Base-by-base conservation (phyloP, 2,113 vertebrate genomes). In the Garra rufa region DNA sequence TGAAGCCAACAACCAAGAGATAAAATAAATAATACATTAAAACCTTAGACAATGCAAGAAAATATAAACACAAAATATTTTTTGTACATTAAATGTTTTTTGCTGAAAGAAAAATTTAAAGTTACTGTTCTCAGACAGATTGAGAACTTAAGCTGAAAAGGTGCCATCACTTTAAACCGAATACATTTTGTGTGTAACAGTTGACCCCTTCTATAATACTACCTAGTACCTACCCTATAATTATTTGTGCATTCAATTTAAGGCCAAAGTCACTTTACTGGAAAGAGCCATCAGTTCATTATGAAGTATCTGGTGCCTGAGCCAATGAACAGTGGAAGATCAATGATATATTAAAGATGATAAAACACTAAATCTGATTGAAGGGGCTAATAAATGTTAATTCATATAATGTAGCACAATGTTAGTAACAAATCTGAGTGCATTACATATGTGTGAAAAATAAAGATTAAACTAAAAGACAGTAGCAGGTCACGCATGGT, bases 301-400 rank as follows among this genome's bases (percentile, higher is more conserved):
- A 15, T 77, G 75, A 55, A 21, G 28, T 41, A 41, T 41, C 50
- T 77, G 75, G 75, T 38, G 19, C 13, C 11, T 77, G 75, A 77
- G 75, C 52, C 75, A 77, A 15, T 77, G 30, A 77, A 52, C 13
- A 77, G 19, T 59, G 11, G 19, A 41, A 55, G 75, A 44, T 44
- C n/a, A 78, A 26, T 61, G 9, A 11, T 76, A 14, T 38, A 11
- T 38, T 76, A 30, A 76, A 59, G 34, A 24, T 59, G 34, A 78
- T 61, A 28, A 61, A 78, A 61, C 55, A 61, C 55, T 78, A 78
- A 61, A 41, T 77, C 19, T 43, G 30, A 26, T 78, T 78, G 28
- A 76, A 38, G 34, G 52, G 30, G 10, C 19, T 59, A 44, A 78
- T 43, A 61, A 6, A 43, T 50, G 26, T 50, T 77, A 15, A 57